Conservation (phyloP, 2,888 invertebrate genomes). For the Ochropacha duplaris region DNA sequence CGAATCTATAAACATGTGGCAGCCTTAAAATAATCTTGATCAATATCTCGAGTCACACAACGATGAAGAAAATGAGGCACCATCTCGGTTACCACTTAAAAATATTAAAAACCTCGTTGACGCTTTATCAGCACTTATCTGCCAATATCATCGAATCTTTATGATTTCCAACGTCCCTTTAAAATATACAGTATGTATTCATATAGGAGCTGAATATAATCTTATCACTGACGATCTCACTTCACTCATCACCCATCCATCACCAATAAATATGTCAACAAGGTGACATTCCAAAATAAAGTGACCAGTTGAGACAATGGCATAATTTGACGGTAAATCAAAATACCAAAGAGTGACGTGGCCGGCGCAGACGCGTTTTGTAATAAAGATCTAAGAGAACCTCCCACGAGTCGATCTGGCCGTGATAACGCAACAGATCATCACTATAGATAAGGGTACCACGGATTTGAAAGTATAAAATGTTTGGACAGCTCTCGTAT, state of each 20-base stretch:
- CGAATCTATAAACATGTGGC: background rate
- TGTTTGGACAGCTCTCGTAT: conserved; percentile 80
- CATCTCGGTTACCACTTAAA: background rate
- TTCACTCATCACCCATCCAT: conserved; percentile 36
- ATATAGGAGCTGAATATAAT: conserved; percentile 52
- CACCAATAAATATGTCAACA: conserved; percentile 75
- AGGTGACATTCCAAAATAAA: conserved; percentile 59
- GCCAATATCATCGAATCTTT: conserved; percentile 18
- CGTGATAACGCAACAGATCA: conserved; percentile 77
- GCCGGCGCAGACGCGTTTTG: conserved; percentile 47
- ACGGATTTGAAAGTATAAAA: conserved; percentile 82
- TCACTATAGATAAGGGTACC: conserved; percentile 74
- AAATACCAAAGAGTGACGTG: conserved; percentile 41
- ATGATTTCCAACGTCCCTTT: conserved; percentile 32
- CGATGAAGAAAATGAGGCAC: background rate
- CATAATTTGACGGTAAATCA: conserved; percentile 72
- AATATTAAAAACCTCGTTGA: background rate
- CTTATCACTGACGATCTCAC: conserved; percentile 62
- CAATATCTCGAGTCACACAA: background rate
- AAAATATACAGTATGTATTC: conserved; percentile 30
- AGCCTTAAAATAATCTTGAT: background rate
- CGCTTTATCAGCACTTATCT: background rate
- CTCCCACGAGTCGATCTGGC: conserved; percentile 70
- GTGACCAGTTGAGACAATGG: conserved; percentile 66
- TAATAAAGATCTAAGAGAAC: conserved; percentile 80